These are phyloP conservation scores for Danio tinwini DNA, from an alignment of 2,797 vertebrate species.

Conservation along the genomic window DNA sequence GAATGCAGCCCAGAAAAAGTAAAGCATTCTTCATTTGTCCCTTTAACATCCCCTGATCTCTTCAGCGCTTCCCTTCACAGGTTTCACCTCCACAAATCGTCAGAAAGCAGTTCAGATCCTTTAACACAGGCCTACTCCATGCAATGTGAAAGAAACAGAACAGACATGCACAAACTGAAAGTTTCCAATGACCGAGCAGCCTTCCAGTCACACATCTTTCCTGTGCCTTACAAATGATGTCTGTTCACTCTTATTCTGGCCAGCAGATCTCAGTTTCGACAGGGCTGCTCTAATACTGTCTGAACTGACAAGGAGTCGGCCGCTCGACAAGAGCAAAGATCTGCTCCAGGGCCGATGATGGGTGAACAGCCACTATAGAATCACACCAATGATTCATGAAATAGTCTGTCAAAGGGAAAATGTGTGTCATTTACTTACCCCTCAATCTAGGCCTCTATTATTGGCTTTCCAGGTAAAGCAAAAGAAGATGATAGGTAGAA, in stretches of 20 bases:
- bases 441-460: not conserved
- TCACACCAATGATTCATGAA: not conserved
- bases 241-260: not conserved
- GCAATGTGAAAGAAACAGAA: not conserved
- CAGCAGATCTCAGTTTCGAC: not conserved
- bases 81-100: not conserved
- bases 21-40: not conserved
- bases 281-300: slow-evolving; percentile 14
- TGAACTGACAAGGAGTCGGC: slow-evolving; percentile 10
- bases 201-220: slow-evolving; percentile 3
- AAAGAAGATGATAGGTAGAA: not conserved
- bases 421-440: not conserved
- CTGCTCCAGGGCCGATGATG: not conserved
- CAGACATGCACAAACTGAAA: not conserved
- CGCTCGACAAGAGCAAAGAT: not conserved
- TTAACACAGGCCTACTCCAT: not conserved
- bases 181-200: not conserved
- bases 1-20: not conserved
- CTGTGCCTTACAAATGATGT: not conserved
- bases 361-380: not conserved
- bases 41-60: not conserved
- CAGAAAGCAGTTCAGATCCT: not conserved
- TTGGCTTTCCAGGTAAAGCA: not conserved
- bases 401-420: not conserved
- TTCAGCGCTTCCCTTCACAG: not conserved